These are phyloP conservation scores for Epinephelus cyanopodus DNA, from an alignment of 2,113 vertebrate species.

Conservation along the genomic window DNA sequence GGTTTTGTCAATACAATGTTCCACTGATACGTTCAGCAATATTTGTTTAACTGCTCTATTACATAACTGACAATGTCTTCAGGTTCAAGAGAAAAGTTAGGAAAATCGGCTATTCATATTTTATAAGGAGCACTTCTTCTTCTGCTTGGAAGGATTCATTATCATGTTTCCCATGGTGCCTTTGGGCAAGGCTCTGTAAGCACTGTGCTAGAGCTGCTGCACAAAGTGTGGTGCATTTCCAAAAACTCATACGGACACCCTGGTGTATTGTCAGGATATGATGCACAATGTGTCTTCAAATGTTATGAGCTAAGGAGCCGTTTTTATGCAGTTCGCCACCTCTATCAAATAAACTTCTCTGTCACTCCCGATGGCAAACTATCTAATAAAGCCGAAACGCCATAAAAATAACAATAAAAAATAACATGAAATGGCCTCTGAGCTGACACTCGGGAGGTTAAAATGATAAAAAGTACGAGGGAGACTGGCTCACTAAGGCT, in stretches of 20 bases:
- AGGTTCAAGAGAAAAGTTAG: constrained; percentile 3
- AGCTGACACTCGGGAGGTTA: constrained; percentile 51
- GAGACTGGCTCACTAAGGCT: neutral
- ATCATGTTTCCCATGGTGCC: constrained; percentile 24
- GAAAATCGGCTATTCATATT: constrained; percentile 31
- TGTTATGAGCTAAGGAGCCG: constrained; percentile 47
- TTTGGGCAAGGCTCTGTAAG: constrained; percentile 20
- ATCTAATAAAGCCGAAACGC: constrained; percentile 67
- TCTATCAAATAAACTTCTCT: constrained; percentile 57
- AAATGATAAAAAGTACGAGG: constrained; percentile 35
- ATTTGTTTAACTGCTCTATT: neutral
- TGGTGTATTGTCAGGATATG: constrained; percentile 38
- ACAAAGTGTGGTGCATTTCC: constrained; percentile 21
- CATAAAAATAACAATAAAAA: constrained; percentile 70
- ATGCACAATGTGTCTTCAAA: constrained; percentile 22
- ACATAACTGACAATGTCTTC: neutral
- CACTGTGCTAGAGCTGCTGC: neutral
- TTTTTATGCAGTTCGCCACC: constrained; percentile 54
- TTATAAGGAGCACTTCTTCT: neutral
- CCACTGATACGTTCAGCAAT: neutral
- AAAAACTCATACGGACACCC: constrained; percentile 23
- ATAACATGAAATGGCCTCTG: constrained; percentile 43
- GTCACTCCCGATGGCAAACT: constrained; percentile 41
- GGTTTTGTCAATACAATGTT: neutral
- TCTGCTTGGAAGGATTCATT: constrained; percentile 21